These are phyloP conservation scores for Danio tinwini DNA, from an alignment of 2,797 vertebrate species.

Conservation along the genomic window DNA sequence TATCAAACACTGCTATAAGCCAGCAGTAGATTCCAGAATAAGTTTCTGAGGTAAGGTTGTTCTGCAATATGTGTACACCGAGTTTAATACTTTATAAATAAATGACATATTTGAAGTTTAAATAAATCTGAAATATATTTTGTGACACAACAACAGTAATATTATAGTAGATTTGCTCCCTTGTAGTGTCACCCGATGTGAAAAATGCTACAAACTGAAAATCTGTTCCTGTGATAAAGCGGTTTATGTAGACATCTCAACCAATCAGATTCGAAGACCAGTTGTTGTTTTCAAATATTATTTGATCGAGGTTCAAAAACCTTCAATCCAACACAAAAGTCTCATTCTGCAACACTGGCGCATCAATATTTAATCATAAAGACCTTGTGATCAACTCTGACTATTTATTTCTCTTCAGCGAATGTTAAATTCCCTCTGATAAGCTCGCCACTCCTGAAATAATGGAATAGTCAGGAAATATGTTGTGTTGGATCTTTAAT, in stretches of 20 bases:
- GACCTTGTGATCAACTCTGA: conserved; percentile 49
- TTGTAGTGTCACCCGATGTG: no score
- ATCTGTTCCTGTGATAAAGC: background rate
- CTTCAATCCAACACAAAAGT: conserved; percentile 51
- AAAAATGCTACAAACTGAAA: no score
- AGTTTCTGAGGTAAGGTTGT: no score
- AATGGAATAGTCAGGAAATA: conserved; percentile 43
- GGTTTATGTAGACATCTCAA: background rate
- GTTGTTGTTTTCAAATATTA: conserved; percentile 32
- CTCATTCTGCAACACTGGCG: conserved; percentile 39
- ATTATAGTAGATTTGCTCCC: no score
- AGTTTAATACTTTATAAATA: no score
- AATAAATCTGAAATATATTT: no score
- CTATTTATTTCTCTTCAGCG: conserved; percentile 51
- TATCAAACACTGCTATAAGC: no score
- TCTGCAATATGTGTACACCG: no score
- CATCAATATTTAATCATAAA: conserved; percentile 56
- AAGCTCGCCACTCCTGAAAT: conserved; percentile 48
- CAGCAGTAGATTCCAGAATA: no score
- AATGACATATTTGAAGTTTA: no score
- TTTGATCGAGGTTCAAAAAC: conserved; percentile 42
- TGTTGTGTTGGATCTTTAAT: conserved; percentile 39
- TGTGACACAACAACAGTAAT: no score
- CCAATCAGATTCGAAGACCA: background rate
- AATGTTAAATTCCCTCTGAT: conserved; percentile 50